Evolutionary conservation across 2,888 invertebrate genomes (phyloP).

Genomic region (Pogonocherus hispidulus): DNA sequence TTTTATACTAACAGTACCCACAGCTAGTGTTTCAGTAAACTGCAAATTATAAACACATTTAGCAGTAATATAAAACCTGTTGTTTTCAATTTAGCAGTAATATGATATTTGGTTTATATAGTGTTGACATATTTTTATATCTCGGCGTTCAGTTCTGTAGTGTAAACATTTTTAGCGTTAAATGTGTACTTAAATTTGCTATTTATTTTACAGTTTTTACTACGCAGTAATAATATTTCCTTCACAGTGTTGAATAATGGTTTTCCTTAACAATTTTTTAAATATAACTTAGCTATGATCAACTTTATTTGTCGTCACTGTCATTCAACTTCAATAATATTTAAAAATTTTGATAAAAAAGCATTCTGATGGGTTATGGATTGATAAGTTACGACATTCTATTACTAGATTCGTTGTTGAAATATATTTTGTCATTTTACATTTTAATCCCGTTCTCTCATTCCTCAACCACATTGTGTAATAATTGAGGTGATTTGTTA

Average conservation of each 20-base stretch:
- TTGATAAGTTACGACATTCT: too few relatives aligned
- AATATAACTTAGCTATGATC: too few relatives aligned
- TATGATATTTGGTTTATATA: neutral
- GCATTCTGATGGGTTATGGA: too few relatives aligned
- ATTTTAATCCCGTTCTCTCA: too few relatives aligned
- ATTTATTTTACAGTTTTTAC: neutral
- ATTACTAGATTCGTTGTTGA: too few relatives aligned
- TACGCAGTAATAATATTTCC: neutral
- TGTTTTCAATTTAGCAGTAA: neutral
- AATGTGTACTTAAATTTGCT: neutral
- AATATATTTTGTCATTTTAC: too few relatives aligned
- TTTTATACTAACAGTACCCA: neutral
- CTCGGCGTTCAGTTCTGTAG: neutral
- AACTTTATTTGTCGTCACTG: too few relatives aligned
- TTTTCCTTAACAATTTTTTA: neutral
- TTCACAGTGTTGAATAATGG: neutral
- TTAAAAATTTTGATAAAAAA: too few relatives aligned
- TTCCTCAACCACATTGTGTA: too few relatives aligned
- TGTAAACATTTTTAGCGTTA: neutral
- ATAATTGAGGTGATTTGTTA: too few relatives aligned
- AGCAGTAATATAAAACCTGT: slow-evolving; percentile 1
- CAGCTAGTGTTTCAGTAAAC: neutral
- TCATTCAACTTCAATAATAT: too few relatives aligned
- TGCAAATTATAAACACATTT: slow-evolving; percentile 2
- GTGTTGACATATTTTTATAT: neutral